A percentile compares a stretch with the other conserved stretches of the same genome.
Evolutionary conservation across 2,797 vertebrate genomes (phyloP).

Genomic region (Cercopithecus neglectus): DNA sequence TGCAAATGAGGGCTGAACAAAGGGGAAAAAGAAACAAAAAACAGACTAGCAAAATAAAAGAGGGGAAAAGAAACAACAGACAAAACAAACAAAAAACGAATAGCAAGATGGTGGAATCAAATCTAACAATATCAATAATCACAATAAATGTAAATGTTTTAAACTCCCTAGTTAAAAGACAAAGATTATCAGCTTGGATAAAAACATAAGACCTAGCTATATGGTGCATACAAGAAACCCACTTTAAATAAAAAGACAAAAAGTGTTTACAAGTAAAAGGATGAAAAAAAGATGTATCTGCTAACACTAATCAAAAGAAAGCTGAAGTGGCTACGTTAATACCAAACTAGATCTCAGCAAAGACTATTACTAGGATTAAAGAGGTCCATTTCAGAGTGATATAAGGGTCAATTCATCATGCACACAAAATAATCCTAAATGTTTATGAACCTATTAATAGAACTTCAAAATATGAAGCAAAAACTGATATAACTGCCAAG

Average conservation of each 20-base stretch:
- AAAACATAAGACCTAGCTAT: background rate
- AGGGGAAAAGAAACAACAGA: background rate
- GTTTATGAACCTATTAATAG: background rate
- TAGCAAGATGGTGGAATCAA: background rate
- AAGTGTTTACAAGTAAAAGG: background rate
- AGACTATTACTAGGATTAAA: background rate
- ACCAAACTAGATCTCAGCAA: background rate
- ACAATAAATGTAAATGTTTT: background rate
- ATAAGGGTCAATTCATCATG: background rate
- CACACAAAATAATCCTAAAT: background rate
- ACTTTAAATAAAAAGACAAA: background rate
- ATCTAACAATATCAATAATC: background rate
- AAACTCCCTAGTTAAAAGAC: background rate
- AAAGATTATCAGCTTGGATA: background rate
- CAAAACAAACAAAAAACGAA: background rate
- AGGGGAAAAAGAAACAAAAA: background rate
- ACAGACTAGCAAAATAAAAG: background rate
- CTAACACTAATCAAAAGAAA: background rate
- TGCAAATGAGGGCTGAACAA: background rate
- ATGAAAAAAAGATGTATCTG: background rate
- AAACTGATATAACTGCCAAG: background rate
- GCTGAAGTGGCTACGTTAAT: background rate
- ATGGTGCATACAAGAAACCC: background rate
- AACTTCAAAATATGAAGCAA: background rate
- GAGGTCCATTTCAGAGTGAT: conserved; percentile 6